Percentiles rank a stretch among this genome's conserved stretches.
These are phyloP conservation scores for Craniophora ligustri DNA, from an alignment of 2,888 invertebrate species.

Conservation along the genomic window DNA sequence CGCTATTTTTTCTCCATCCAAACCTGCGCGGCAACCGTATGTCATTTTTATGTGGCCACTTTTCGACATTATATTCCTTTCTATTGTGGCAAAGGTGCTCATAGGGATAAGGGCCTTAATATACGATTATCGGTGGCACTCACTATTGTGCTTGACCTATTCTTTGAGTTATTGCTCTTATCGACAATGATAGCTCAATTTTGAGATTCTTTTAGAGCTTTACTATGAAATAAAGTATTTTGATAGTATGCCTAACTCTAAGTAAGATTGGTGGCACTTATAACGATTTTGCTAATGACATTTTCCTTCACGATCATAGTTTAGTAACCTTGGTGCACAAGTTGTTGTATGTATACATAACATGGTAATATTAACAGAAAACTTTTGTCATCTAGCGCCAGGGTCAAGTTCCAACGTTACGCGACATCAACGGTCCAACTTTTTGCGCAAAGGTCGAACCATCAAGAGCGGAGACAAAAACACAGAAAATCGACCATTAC, in stretches of 20 bases:
- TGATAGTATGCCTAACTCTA: constrained; percentile 10
- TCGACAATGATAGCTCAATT: constrained; percentile 79
- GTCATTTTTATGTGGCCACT: constrained; percentile 88
- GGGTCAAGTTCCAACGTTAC: constrained; percentile 39
- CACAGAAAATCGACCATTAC: constrained; percentile 69
- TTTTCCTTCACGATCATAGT: constrained; percentile 1
- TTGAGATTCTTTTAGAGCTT: constrained; percentile 65
- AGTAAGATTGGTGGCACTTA: constrained; percentile 15
- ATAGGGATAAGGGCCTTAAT: constrained; percentile 87
- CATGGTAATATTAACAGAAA: no score
- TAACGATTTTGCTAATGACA: constrained; percentile 11
- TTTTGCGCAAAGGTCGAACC: constrained; percentile 41
- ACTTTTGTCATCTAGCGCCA: constrained; percentile 2
- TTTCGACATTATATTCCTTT: constrained; percentile 87
- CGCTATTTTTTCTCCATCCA: constrained; percentile 68
- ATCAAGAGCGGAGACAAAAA: constrained; percentile 62
- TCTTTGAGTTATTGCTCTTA: constrained; percentile 83
- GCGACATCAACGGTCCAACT: constrained; percentile 25
- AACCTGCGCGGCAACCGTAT: constrained; percentile 75
- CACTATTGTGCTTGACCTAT: constrained; percentile 88
- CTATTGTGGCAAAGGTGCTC: constrained; percentile 87
- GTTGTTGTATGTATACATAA: constrained; percentile 14
- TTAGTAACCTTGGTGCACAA: constrained; percentile 14
- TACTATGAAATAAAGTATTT: constrained; percentile 46
- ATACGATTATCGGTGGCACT: constrained; percentile 88